These are phyloP conservation scores for Phrynocephalus guinanensis DNA, from an alignment of 2,797 vertebrate species.

Conservation along the genomic window DNA sequence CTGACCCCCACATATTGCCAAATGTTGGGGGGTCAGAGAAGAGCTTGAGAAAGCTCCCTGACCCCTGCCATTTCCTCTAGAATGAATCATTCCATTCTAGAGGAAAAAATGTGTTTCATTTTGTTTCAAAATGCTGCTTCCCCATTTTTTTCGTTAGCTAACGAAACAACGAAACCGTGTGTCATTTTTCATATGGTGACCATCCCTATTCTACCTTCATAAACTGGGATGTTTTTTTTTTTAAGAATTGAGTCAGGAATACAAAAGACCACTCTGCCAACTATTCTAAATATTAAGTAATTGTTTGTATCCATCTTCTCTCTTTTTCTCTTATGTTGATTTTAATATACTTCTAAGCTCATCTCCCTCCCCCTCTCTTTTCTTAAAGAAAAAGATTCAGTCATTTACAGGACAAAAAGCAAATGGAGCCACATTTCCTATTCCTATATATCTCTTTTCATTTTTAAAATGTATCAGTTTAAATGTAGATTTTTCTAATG, in stretches of 20 bases:
- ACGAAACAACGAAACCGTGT: no score
- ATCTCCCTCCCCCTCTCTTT: slow-evolving; percentile 51
- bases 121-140: no score
- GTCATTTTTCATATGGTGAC: no score
- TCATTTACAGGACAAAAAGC: slow-evolving; percentile 62
- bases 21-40: no score
- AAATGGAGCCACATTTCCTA: slow-evolving; percentile 69
- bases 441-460: slow-evolving; percentile 59
- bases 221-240: no score
- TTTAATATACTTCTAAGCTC: slow-evolving; percentile 66
- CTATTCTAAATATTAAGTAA: slow-evolving; percentile 23
- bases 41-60: no score
- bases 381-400: slow-evolving; percentile 53
- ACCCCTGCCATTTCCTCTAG: no score
- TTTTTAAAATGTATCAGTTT: slow-evolving; percentile 77
- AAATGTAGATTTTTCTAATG: slow-evolving; percentile 76
- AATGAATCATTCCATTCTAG: no score
- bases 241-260: neutral
- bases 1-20: no score
- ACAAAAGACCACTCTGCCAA: neutral
- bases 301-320: neutral
- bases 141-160: no score
- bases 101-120: no score
- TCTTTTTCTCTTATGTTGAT: neutral
- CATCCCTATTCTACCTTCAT: no score